These are phyloP conservation scores for Autographa pulchrina DNA, from an alignment of 2,888 invertebrate species.

Conservation along the genomic window DNA sequence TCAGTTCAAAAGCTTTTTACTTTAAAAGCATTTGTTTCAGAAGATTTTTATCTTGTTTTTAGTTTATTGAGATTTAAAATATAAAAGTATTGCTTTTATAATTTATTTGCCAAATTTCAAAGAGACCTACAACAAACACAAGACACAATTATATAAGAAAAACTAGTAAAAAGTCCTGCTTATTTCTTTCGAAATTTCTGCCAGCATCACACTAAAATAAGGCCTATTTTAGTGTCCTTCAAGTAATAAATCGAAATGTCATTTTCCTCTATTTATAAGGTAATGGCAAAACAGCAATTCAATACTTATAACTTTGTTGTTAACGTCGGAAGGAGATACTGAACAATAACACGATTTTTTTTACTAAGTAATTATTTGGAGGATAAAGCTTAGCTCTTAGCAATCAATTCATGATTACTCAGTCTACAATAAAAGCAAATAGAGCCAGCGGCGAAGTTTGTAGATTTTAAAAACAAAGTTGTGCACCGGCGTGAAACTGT, in stretches of 20 bases:
- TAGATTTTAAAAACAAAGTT: slow-evolving; percentile 78
- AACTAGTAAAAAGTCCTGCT: no score
- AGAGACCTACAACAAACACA: no score
- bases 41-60: background rate
- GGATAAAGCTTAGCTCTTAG: slow-evolving; percentile 26
- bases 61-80: background rate
- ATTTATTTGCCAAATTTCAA: no score
- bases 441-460: slow-evolving; percentile 67
- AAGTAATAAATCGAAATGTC: no score
- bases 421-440: slow-evolving; percentile 61
- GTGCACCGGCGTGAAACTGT: slow-evolving; percentile 70
- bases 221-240: no score
- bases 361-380: slow-evolving; percentile 23
- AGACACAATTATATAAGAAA: no score
- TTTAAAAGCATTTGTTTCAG: background rate
- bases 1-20: slow-evolving; percentile 13
- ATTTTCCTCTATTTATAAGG: no score
- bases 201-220: no score
- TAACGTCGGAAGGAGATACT: no score
- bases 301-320: no score
- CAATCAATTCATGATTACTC: slow-evolving; percentile 52
- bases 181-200: no score
- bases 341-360: background rate
- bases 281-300: no score
- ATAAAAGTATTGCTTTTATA: background rate